Evolutionary conservation across 2,113 vertebrate species (phyloP).

Genomic region (Bufo bufo): DNA sequence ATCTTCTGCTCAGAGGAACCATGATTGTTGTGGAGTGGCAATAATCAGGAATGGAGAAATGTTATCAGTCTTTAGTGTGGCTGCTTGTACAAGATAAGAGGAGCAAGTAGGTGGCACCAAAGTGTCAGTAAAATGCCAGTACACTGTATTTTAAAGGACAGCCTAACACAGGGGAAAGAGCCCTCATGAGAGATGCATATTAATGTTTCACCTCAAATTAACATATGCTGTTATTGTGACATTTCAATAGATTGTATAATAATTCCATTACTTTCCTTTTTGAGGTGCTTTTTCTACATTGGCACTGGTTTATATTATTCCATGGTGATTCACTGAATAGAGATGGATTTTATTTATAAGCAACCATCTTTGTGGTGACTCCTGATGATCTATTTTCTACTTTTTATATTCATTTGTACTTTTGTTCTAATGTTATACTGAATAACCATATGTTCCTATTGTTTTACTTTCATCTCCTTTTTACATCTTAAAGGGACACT

Average conservation of each 20-base stretch:
- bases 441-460: background rate
- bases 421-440: background rate
- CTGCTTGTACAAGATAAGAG: constrained; percentile 43
- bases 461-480: background rate
- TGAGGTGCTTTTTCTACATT: background rate
- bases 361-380: too few species aligned
- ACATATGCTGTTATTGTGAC: background rate
- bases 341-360: too few species aligned
- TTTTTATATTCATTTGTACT: too few species aligned
- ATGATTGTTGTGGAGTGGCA: constrained; percentile 15
- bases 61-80: constrained; percentile 37
- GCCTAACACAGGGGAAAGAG: background rate
- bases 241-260: background rate
- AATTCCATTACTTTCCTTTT: background rate
- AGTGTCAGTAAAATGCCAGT: constrained; percentile 29
- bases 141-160: constrained; percentile 8
- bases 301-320: background rate
- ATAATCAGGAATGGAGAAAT: constrained; percentile 24
- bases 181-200: background rate
- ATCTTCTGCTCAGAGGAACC: constrained; percentile 17
- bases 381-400: too few species aligned
- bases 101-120: constrained; percentile 21
- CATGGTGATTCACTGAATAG: background rate
- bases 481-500: background rate
- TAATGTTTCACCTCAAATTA: background rate